Conservation (phyloP, 2,113 vertebrate genomes). For the Euleptes europaea region DNA sequence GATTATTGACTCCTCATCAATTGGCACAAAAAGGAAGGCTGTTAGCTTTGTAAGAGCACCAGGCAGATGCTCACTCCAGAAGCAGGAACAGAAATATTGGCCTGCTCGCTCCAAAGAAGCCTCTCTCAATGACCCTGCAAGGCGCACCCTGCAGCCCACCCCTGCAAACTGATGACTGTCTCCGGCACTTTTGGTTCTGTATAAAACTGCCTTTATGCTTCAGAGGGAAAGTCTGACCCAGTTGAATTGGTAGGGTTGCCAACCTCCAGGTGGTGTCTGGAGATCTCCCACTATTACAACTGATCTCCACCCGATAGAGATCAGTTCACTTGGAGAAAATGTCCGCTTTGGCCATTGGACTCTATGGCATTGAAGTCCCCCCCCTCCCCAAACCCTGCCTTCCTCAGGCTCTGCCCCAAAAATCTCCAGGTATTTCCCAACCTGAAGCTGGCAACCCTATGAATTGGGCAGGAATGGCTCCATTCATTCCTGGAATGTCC, state of each 20-base stretch:
- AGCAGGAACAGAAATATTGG: neutral
- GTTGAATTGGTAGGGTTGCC: no score
- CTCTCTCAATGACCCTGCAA: neutral
- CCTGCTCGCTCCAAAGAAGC: neutral
- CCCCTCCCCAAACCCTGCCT: no score
- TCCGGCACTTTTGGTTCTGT: neutral
- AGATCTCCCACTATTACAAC: no score
- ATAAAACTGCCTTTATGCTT: neutral
- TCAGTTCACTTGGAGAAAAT: no score
- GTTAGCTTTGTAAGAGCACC: neutral
- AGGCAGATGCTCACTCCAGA: neutral
- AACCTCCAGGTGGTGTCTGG: no score
- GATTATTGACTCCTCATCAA: constrained; percentile 58
- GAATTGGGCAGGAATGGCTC: neutral
- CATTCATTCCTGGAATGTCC: no score
- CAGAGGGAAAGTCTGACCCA: neutral
- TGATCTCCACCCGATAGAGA: no score
- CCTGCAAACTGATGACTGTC: neutral
- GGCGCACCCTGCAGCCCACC: neutral
- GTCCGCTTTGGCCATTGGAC: no score
- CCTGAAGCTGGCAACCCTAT: no score
- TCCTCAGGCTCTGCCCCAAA: no score
- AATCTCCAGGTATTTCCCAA: no score
- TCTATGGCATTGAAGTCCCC: no score
- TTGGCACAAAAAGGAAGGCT: neutral